Base-by-base conservation (phyloP, 2,113 vertebrate species). In the Pelvicachromis taeniatus region DNA sequence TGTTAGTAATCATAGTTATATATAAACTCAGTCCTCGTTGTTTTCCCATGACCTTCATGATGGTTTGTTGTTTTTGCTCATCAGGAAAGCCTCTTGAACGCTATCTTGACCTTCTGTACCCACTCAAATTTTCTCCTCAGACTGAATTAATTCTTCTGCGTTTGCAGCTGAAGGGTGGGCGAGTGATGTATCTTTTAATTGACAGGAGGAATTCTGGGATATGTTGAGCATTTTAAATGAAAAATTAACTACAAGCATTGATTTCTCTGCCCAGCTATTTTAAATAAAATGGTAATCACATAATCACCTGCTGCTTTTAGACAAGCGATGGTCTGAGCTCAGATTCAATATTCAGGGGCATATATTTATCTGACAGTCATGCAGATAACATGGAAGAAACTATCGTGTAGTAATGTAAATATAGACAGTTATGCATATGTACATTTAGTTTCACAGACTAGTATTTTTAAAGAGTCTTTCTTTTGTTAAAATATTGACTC, bases 211-310 rank as follows among this genome's bases (percentile, higher is more conserved):
- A 77, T 40, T 87, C 33, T 81, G 78, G 70, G 53, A 88, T 73
- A 75, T 81, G 78, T 85, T 75, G 42, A 29, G 33, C 65, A 90
- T 87, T 87, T 63, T 88, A 81, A 89, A 91, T 89, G 33, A 86
- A 88, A 88, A 84, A 87, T 88, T 61, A 83, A 83, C 12, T 5
- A 19, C 55, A 52, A 12, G 9, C 10, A 13, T 45, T 5, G 79
- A 75, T 70, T 80, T 81, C 3, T 61, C 33, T 87, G 61, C 48
- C 8, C 40, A 21, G 26, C 14, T 17, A 13, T 80, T 40, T 61
- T 48, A 59, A 70, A 84, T 68, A 4, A 89, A 83, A 81, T 29
- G 48, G 40, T 78, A 56, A 65, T 45, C 78, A 56, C 59, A 78
- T 48, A 61, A 78, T 83, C 45, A 53, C 19, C 79, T 23, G 54